Evolutionary conservation across 2,797 vertebrate genomes (phyloP).

Genomic region (Anolis apletophallus): DNA sequence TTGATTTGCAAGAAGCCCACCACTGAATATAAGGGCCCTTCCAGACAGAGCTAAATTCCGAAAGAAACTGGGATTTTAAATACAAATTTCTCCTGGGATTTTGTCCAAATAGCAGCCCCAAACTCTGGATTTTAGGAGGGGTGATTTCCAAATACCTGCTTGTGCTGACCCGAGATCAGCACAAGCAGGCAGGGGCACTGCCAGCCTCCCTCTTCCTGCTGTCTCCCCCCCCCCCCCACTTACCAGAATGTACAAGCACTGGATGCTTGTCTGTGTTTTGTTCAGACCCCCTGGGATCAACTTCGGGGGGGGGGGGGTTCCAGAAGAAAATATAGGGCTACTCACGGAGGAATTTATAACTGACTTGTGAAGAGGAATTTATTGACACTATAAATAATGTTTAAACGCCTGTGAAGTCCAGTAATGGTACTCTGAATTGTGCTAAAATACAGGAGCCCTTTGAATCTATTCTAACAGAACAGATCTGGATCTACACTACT

Average conservation of each 20-base stretch:
- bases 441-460: not conserved
- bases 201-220: too few species aligned
- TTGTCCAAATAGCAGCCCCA: too few species aligned
- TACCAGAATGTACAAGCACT: not conserved
- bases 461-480: not conserved
- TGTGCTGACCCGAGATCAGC: too few species aligned
- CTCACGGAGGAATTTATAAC: not conserved
- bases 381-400: not conserved
- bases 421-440: not conserved
- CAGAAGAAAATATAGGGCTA: not conserved
- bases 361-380: not conserved
- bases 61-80: too few species aligned
- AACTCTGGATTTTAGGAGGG: too few species aligned
- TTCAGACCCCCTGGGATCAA: not conserved
- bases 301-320: too few species aligned
- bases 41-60: too few species aligned
- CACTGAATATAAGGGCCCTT: not conserved
- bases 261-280: not conserved
- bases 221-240: too few species aligned
- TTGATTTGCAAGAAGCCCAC: not conserved
- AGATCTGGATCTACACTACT: not conserved
- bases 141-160: too few species aligned
- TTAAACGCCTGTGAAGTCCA: not conserved
- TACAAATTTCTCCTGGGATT: too few species aligned
- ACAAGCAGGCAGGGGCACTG: too few species aligned